Base-by-base conservation (phyloP, 2,888 invertebrate species). In the Peribatodes rhomboidaria region DNA sequence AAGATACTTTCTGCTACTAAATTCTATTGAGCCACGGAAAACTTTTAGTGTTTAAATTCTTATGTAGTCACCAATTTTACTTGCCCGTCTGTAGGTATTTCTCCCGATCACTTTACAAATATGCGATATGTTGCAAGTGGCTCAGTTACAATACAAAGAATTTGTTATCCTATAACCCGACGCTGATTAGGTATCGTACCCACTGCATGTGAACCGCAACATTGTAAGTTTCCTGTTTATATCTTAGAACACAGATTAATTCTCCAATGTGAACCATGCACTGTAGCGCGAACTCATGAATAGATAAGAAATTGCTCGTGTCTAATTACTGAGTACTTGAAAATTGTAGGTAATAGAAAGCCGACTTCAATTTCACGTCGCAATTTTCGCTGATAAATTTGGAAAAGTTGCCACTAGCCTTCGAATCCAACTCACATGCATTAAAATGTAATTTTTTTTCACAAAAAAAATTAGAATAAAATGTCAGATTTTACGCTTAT, bases 141-240 rank as follows among this genome's bases (percentile, higher is more conserved):
- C 52, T 66, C 58, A 35, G 47, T 55, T 59, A 49, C 66, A 55
- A 39, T 65, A 60, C 59, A 60, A 55, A 60, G 65, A 65, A 65
- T 50, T 14, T 46, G 47, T 59, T 64, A 59, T 64, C 55, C 27
- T 46, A 65, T 50, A 44, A 50, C 31, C 16, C 27, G 37, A 56
- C 50, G 50, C 54, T 33, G 22, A 27, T 44, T 41, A 16, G 14
- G 35, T 62, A n/a, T 31, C 27, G 3, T 37, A 41, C 55, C 41
- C 27, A 54, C 33, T 16, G 39, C 39, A 46, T n/a, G 13, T 50
- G 37, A 39, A 58, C 16, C 55, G 69, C 69, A 68, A 73, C 73
- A 74, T 65, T 67, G 70, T 73, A 61, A 42, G 75, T 76, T 84
- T 85, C 84, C 83, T 85, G 85, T 85, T 86, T 85, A 80, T 70